Conservation (phyloP, 2,113 vertebrate genomes). For the Rostratula benghalensis region DNA sequence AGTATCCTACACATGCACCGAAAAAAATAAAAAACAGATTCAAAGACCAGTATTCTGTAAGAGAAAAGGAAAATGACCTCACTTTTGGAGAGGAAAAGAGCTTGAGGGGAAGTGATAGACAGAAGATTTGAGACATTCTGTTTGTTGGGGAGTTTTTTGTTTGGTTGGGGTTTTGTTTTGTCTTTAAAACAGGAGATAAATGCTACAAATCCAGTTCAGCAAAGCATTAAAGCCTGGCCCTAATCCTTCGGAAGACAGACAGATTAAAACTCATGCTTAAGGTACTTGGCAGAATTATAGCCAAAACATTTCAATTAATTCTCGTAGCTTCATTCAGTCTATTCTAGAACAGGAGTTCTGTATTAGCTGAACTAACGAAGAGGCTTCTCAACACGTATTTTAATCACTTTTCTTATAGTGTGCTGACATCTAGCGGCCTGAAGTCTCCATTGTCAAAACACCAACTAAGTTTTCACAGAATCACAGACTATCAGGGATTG, state of each 20-base stretch:
- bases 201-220: background rate
- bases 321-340: background rate
- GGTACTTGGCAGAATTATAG: background rate
- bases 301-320: background rate
- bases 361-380: background rate
- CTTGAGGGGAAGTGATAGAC: background rate
- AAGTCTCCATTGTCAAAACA: background rate
- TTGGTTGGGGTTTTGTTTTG: background rate
- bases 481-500: no score
- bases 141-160: background rate
- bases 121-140: background rate
- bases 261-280: background rate
- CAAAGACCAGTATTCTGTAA: background rate
- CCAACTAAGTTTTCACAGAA: background rate
- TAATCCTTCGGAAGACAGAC: background rate
- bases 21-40: background rate
- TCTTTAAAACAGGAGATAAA: background rate
- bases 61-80: fast-evolving
- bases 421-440: constrained; percentile 63
- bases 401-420: background rate
- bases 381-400: background rate
- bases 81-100: background rate
- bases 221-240: background rate
- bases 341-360: background rate
- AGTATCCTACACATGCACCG: background rate